phyloP scores from a whole-genome alignment of 2,113 vertebrate species.

The Microcebus jonahi region DNA sequence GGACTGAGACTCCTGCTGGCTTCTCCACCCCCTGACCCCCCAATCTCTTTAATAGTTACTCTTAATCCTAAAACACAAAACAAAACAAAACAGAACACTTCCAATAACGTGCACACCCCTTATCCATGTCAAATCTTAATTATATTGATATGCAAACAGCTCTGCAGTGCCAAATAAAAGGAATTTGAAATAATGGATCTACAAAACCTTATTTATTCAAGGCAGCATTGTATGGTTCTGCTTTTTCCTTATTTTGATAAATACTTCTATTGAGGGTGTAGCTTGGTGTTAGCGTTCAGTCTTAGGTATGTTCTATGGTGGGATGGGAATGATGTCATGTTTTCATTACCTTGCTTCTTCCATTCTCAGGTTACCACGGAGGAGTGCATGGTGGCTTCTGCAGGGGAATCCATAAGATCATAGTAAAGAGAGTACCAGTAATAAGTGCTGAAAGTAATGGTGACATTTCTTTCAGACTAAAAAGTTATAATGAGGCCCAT shows the following conservation, averaged over 20 bases:
- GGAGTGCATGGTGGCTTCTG: background rate
- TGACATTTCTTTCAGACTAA: background rate
- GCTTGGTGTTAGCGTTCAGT: background rate
- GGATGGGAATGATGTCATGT: background rate
- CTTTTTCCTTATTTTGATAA: background rate
- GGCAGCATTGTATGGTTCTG: background rate
- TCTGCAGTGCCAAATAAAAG: background rate
- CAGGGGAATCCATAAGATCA: background rate
- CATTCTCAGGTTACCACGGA: background rate
- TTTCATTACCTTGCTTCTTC: background rate
- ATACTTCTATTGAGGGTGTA: background rate
- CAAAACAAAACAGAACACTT: background rate
- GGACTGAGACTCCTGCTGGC: background rate
- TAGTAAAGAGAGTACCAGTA: background rate
- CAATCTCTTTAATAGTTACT: background rate
- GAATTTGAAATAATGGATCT: background rate
- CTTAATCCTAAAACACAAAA: background rate
- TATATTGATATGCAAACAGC: background rate
- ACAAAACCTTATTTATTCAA: background rate
- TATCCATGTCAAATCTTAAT: background rate
- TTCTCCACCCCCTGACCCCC: background rate
- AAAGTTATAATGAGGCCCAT: background rate
- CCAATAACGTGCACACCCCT: fast-evolving
- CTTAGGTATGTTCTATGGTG: background rate
- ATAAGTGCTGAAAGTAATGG: background rate